Conservation (phyloP, 2,113 vertebrate genomes). For the Dendrocopos noguchii region DNA sequence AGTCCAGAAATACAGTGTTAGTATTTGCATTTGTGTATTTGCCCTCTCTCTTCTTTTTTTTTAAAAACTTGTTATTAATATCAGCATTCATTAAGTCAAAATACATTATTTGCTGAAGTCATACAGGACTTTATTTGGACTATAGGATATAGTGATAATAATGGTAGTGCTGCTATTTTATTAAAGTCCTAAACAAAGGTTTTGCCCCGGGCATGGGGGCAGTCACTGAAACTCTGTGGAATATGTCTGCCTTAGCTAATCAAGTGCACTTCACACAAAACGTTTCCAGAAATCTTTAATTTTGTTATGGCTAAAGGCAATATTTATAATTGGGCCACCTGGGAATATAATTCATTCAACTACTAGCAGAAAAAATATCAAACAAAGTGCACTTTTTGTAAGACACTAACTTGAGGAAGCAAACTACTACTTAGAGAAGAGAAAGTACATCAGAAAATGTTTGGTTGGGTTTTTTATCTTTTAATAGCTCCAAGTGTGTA, state of each 20-base stretch:
- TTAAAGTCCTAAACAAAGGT: slow-evolving; percentile 53
- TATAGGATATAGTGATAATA: slow-evolving; percentile 30
- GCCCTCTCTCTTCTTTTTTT: not conserved
- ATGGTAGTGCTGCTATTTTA: slow-evolving; percentile 40
- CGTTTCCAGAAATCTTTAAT: slow-evolving; percentile 72
- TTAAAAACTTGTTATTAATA: not conserved
- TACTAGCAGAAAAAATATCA: slow-evolving; percentile 42
- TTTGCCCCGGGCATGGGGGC: slow-evolving; percentile 53
- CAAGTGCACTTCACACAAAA: slow-evolving; percentile 64
- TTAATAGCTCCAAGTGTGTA: not conserved
- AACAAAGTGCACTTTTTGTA: slow-evolving; percentile 36
- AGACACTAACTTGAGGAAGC: slow-evolving; percentile 31
- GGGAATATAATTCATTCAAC: slow-evolving; percentile 69
- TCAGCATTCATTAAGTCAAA: slow-evolving; percentile 1
- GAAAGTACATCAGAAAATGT: not conserved
- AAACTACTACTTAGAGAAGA: not conserved
- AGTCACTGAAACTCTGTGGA: slow-evolving; percentile 62
- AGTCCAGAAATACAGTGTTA: not conserved
- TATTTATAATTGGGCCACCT: slow-evolving; percentile 73
- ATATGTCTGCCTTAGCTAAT: slow-evolving; percentile 63
- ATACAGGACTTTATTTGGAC: not conserved
- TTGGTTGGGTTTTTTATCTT: not conserved
- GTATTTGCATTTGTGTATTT: not conserved
- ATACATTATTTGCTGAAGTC: not conserved
- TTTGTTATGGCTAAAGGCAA: slow-evolving; percentile 69